These are phyloP conservation scores for Scalopus aquaticus DNA, from an alignment of 2,113 vertebrate genomes.

Conservation along the genomic window DNA sequence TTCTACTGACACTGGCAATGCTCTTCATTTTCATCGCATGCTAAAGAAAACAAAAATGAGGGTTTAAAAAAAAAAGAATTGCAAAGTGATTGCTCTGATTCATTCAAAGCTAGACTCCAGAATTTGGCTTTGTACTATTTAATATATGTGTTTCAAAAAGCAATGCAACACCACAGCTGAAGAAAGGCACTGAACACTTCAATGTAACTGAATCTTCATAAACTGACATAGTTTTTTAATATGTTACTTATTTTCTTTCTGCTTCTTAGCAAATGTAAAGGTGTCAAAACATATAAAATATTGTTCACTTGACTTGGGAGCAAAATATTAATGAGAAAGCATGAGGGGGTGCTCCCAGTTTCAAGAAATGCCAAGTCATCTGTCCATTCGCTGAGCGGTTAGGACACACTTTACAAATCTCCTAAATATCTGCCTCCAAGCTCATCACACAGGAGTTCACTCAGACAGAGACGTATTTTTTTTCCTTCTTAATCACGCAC, in stretches of 20 bases:
- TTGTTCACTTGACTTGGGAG: not conserved
- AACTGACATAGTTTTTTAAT: constrained; percentile 32
- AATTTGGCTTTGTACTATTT: not conserved
- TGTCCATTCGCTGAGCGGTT: not conserved
- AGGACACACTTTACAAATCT: constrained; percentile 24
- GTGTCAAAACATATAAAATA: not conserved
- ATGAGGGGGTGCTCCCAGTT: not conserved
- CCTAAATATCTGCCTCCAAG: not conserved
- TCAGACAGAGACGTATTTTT: constrained; percentile 82
- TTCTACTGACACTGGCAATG: not conserved
- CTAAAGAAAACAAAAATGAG: constrained; percentile 51
- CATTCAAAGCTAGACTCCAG: not conserved
- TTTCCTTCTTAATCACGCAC: constrained; percentile 87
- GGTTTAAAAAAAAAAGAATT: constrained; percentile 14
- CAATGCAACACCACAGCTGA: constrained; percentile 1
- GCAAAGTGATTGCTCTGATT: not conserved
- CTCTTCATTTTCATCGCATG: constrained; percentile 22
- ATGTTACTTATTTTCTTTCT: constrained; percentile 2
- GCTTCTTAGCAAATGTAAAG: constrained; percentile 9
- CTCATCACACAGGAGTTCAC: constrained; percentile 56
- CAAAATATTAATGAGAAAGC: not conserved
- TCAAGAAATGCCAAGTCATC: not conserved
- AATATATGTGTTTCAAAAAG: constrained; percentile 3
- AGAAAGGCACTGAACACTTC: constrained; percentile 41
- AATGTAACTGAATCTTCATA: not conserved